These are phyloP conservation scores for Larimichthys crocea DNA, from an alignment of 2,113 vertebrate genomes.

Conservation along the genomic window DNA sequence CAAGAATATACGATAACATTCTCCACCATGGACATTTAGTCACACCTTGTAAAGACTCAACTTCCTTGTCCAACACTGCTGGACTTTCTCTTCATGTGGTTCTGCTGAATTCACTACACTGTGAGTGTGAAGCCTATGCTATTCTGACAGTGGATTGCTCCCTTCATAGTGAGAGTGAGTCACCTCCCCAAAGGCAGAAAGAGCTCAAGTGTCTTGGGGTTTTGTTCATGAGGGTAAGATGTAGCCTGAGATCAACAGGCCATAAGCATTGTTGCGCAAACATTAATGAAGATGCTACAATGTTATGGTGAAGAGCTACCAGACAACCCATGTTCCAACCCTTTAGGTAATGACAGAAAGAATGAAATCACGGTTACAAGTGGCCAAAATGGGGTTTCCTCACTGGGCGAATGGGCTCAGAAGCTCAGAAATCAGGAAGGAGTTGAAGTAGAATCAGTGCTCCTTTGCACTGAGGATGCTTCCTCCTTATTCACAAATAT, in stretches of 20 bases:
- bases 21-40: not conserved
- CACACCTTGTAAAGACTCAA: not conserved
- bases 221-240: not conserved
- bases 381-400: not conserved
- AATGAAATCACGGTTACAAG: not conserved
- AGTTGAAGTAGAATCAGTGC: not conserved
- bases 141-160: too few species aligned
- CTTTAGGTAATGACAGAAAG: not conserved
- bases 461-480: too few species aligned
- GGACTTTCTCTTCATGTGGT: not conserved
- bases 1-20: not conserved
- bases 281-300: not conserved
- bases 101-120: not conserved
- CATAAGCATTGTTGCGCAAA: too few species aligned
- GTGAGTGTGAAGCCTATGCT: not conserved
- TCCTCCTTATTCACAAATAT: not conserved
- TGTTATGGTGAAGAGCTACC: not conserved
- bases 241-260: not conserved
- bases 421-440: not conserved
- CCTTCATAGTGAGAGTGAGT: not conserved
- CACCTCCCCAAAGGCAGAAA: not conserved
- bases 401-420: not conserved
- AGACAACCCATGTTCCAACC: too few species aligned
- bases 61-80: not conserved
- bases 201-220: not conserved